A percentile compares a stretch with the other conserved stretches of the same genome.
Evolutionary conservation across 2,113 vertebrate genomes (phyloP).

Genomic region (Syngnathus typhle): DNA sequence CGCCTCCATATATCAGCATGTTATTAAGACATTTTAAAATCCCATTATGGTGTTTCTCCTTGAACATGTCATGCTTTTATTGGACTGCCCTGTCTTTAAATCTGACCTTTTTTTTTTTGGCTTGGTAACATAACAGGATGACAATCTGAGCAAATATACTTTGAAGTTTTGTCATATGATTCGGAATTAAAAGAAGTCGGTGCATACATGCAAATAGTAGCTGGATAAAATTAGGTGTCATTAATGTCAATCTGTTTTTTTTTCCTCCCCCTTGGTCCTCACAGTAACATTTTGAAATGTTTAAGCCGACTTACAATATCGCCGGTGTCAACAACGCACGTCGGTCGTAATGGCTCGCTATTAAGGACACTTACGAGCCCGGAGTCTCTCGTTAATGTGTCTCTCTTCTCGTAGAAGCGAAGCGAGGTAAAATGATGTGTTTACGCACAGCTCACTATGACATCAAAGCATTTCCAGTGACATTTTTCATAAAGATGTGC

Average conservation of each 20-base stretch:
- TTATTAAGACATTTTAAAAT: conserved; percentile 84
- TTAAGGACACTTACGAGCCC: background rate
- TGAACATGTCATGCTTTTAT: conserved; percentile 80
- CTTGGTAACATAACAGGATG: conserved; percentile 53
- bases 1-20: conserved; percentile 79
- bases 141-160: conserved; percentile 33
- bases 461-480: conserved; percentile 1
- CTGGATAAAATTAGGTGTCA: background rate
- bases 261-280: background rate
- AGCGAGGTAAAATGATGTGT: background rate
- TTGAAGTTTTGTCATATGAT: conserved; percentile 14
- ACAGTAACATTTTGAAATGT: background rate
- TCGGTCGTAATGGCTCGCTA: background rate
- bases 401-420: background rate
- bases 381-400: background rate
- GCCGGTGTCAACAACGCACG: background rate
- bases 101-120: conserved; percentile 75
- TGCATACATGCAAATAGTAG: background rate
- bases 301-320: background rate
- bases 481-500: background rate
- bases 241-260: background rate
- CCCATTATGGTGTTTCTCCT: conserved; percentile 82
- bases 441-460: background rate
- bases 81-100: conserved; percentile 78
- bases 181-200: background rate